phyloP scores from a whole-genome alignment of 2,797 vertebrate genomes.

The Channa striata region DNA sequence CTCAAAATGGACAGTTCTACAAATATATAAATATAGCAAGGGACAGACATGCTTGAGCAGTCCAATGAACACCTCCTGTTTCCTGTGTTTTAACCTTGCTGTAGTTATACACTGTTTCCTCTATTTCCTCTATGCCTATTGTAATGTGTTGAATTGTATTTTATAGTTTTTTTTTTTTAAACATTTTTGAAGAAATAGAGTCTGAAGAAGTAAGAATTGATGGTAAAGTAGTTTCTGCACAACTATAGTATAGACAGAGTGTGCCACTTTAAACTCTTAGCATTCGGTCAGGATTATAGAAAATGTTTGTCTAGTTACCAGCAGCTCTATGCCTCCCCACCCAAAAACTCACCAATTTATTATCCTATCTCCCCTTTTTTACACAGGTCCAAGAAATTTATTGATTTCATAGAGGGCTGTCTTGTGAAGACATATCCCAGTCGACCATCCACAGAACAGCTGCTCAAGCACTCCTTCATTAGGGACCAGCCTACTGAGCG shows the following conservation, averaged over 20 bases:
- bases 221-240: constrained; percentile 1
- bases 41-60: background rate
- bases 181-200: background rate
- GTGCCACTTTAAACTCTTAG: background rate
- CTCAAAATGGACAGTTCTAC: background rate
- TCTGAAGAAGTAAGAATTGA: background rate
- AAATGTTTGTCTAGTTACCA: constrained; percentile 7
- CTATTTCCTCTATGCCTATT: background rate
- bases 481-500: constrained; percentile 94
- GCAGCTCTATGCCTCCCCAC: background rate
- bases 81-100: background rate
- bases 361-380: constrained; percentile 40
- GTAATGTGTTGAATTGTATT: background rate
- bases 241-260: background rate
- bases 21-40: background rate
- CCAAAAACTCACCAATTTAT: constrained; percentile 22
- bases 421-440: constrained; percentile 93
- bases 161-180: background rate
- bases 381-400: constrained; percentile 95
- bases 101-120: background rate
- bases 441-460: constrained; percentile 92
- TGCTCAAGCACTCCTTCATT: constrained; percentile 94
- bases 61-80: background rate
- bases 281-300: constrained; percentile 10
- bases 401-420: constrained; percentile 95